Evolutionary conservation across 2,888 invertebrate genomes (phyloP).

Genomic region (Morpho deidamia): DNA sequence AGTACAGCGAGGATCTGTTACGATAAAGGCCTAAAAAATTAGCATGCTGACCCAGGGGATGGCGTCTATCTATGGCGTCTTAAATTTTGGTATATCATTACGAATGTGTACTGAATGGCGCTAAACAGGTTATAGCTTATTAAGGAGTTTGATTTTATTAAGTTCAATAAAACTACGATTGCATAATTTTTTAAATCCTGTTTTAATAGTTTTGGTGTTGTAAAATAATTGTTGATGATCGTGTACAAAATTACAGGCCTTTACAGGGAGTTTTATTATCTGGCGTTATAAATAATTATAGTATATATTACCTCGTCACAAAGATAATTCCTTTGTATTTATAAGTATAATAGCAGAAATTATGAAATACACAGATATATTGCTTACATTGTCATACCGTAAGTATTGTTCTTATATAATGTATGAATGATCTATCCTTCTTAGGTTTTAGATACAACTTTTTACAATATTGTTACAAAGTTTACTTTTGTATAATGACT

Average conservation of each 20-base stretch:
- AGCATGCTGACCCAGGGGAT: no score
- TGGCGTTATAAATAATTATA: conserved; percentile 50
- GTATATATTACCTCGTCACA: conserved; percentile 39
- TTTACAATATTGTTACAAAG: conserved; percentile 47
- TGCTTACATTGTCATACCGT: conserved; percentile 59
- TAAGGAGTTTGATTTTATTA: neutral
- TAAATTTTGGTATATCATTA: no score
- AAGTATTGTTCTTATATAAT: conserved; percentile 51
- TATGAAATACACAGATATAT: conserved; percentile 49
- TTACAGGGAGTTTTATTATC: conserved; percentile 59
- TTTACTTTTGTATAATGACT: conserved; percentile 26
- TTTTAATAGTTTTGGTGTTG: conserved; percentile 68
- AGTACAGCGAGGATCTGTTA: no score
- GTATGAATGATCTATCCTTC: conserved; percentile 44
- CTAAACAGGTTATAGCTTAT: neutral
- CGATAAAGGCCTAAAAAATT: no score
- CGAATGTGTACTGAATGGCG: neutral
- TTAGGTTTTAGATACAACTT: conserved; percentile 39
- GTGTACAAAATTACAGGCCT: conserved; percentile 75
- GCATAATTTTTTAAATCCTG: conserved; percentile 46
- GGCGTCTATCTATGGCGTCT: no score
- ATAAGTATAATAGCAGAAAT: conserved; percentile 49
- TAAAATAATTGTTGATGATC: conserved; percentile 67
- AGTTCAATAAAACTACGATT: conserved; percentile 45
- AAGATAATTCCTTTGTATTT: conserved; percentile 48